Conservation (phyloP, 2,113 vertebrate species). For the Peromyscus polionotus region DNA sequence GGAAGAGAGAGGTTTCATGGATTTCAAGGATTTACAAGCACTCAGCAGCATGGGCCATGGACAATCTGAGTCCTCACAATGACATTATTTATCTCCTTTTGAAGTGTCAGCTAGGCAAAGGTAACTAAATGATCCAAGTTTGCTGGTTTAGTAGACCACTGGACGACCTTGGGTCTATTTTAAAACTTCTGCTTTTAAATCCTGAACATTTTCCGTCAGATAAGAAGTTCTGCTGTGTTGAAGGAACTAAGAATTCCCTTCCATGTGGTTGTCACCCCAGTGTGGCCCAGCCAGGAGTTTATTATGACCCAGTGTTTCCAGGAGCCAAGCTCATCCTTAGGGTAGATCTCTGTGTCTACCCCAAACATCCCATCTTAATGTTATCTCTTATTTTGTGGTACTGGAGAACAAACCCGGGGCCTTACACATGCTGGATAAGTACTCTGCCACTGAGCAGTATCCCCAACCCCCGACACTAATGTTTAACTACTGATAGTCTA, state of each 20-base stretch:
- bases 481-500: neutral
- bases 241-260: neutral
- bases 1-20: neutral
- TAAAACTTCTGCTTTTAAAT: slow-evolving; percentile 11
- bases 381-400: neutral
- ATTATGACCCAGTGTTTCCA: fast-evolving
- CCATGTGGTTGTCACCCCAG: fast-evolving
- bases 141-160: neutral
- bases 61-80: neutral
- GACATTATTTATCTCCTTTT: neutral
- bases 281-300: neutral
- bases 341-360: neutral
- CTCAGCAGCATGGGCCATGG: neutral
- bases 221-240: neutral
- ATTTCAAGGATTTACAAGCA: neutral
- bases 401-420: neutral
- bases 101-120: neutral
- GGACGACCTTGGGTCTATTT: neutral
- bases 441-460: neutral
- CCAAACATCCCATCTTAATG: neutral
- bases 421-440: neutral
- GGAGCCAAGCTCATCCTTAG: neutral
- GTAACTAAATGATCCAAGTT: neutral
- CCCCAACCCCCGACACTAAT: neutral
- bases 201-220: neutral